A percentile compares a stretch with the other conserved stretches of the same genome.
These are phyloP conservation scores for Pseudolaguvia tuberculata DNA, from an alignment of 2,113 vertebrate genomes.

Conservation along the genomic window DNA sequence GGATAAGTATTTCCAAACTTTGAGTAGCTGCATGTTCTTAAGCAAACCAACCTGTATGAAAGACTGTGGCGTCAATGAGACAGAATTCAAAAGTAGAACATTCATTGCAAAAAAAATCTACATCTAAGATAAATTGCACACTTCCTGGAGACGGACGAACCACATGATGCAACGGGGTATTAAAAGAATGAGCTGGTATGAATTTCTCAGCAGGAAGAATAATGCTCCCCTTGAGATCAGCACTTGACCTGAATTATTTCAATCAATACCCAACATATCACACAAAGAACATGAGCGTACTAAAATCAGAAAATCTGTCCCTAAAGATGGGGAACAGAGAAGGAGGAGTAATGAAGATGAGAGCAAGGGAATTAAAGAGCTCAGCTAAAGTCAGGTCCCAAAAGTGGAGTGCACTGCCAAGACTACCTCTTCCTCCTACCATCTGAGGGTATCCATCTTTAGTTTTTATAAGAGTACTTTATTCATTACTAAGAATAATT, in stretches of 20 bases:
- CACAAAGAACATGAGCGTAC: constrained; percentile 28
- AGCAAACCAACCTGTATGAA: background rate
- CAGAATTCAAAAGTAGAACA: constrained; percentile 16
- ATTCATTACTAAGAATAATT: background rate
- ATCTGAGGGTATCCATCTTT: background rate
- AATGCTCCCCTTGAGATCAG: constrained; percentile 28
- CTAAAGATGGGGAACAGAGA: constrained; percentile 13
- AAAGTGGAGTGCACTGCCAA: background rate
- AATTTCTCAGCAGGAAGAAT: constrained; percentile 25
- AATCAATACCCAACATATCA: constrained; percentile 37
- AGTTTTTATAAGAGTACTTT: background rate
- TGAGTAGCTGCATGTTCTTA: background rate
- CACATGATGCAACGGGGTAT: constrained; percentile 24
- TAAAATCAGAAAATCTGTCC: constrained; percentile 35
- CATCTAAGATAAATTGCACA: constrained; percentile 16
- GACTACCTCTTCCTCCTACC: background rate
- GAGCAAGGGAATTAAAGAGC: constrained; percentile 25
- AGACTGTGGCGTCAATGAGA: background rate
- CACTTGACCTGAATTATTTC: constrained; percentile 39
- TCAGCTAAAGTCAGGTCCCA: constrained; percentile 16
- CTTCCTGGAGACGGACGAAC: constrained; percentile 7
- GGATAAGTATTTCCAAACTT: background rate
- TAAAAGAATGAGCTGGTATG: constrained; percentile 23
- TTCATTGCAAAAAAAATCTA: background rate
- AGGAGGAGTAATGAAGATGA: constrained; percentile 33